Conservation (phyloP, 2,797 vertebrate species). For the Pseudotriccus pelzelni region DNA sequence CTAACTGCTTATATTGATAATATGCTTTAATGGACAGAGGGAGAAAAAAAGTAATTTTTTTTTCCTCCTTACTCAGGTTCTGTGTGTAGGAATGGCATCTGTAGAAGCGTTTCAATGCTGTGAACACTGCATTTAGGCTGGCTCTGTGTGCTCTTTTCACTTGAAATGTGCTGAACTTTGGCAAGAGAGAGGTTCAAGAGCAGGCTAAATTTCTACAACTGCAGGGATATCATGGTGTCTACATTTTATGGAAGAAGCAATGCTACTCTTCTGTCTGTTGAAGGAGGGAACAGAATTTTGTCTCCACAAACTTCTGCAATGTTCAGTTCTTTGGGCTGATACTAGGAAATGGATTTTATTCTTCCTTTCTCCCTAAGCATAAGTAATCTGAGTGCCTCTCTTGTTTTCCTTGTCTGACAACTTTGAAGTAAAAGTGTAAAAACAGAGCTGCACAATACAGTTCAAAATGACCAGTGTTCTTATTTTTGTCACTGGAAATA, state of each 20-base stretch:
- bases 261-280: not conserved
- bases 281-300: not conserved
- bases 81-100: not conserved
- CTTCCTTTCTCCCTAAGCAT: not conserved
- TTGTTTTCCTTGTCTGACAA: not conserved
- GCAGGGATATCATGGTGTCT: not conserved
- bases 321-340: not conserved
- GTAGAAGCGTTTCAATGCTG: not conserved
- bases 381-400: not conserved
- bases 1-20: not conserved
- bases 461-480: not conserved
- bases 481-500: not conserved
- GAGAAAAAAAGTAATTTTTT: not conserved
- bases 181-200: not conserved
- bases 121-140: not conserved
- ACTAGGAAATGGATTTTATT: not conserved
- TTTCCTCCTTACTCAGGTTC: not conserved
- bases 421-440: not conserved
- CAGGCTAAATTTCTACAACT: not conserved
- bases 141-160: not conserved
- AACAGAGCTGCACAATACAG: not conserved
- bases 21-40: not conserved
- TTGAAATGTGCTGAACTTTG: not conserved
- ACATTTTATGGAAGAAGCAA: not conserved
- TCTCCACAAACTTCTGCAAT: not conserved